Base-by-base conservation (phyloP, 2,113 vertebrate species). In the Serinus canaria region DNA sequence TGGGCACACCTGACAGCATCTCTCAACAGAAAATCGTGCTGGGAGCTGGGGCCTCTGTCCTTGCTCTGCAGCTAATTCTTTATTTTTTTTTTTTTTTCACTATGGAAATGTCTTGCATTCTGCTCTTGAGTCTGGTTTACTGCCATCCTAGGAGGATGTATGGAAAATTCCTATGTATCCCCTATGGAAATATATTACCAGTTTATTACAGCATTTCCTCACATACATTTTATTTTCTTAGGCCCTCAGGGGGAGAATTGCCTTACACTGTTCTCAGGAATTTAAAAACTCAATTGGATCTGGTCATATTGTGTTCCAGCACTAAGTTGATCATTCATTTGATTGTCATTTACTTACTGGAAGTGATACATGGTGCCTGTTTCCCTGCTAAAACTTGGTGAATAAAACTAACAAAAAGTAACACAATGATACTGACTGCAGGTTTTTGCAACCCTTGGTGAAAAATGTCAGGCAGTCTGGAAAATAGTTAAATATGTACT, bases 151-250 rank as follows among this genome's bases (percentile, higher is more conserved):
- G 64, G 49, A 91, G 91, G 83, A 89, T 92, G 84, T 92, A 83
- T 89, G 87, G 81, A 94, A 95, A 91, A 96, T 95, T 92, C 89
- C 68, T 79, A 17, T 60, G n/a, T 90, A 85, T 84, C 62, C 93
- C 74, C 94, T 72, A 76, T 73, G 94, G 93, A 95, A 96, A 95
- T 86, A 72, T 91, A 96, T 88, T 91, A 60, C 74, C 44, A 92
- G 75, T 94, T 94, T 96, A 94, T 88, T 96, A 83, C 64, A 95
- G 86, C 75, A 92, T 96, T 96, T 96, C 92, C 87, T 94, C 73
- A 89, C 76, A 92, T 41, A 82, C 79, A 24, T 86, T 90, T 83
- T 88, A 95, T 96, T 97, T 95, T 92, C 86, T 82, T 90, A 92
- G 68, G 33, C 64, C 80, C 81, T 82, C 94, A 37, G 22, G 73